Evolutionary conservation across 2,888 invertebrate species (phyloP), one percentile per base, ranked within the genome.

Genomic region (Eristalis pertinax): DNA sequence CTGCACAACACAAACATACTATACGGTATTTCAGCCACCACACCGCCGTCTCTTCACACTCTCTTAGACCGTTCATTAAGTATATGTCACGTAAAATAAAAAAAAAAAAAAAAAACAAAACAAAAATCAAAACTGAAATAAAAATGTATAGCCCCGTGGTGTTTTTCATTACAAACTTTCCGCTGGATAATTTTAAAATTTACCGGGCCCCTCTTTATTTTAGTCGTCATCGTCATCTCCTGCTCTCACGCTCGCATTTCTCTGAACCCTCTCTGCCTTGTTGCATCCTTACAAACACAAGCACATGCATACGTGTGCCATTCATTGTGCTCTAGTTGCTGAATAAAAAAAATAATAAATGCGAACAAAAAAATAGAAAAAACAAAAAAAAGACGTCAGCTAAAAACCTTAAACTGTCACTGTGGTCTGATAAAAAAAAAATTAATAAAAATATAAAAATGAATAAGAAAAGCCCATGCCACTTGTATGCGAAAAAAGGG

Each of bases 121-220:
- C 58, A 24, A 56, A 56, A 43, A 75, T 13, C 2, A 7, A 38
- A 50, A 19, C 50, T 50, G 50, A 50, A 50, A 50, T 50, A 50
- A 50, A 50, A 50, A 50, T 50, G 29, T 26, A 58, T 38, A 77
- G 64, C 73, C 73, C 77, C 56, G 62, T 43, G 77, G 82, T 77
- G 69, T 82, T 85, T 85, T 85, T 82, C 77, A 82, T 85, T 85
- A 82, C 77, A 77, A 73, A 82, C 69, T 85, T 85, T 81, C 64
- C 41, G 73, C 19, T 77, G 62, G 58, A 75, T 74, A 73, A 68
- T 43, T 81, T 75, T 77, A 26, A 76, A 76, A 76, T 50, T 74
- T 68, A 58, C 60, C 76, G 68, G 73, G 65, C 81, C 69, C 50
- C 19, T 81, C 76, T 76, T 32, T 64, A 38, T 73, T 85, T 79